Evolutionary conservation across 2,113 vertebrate species (phyloP).

Genomic region (Felis chaus): DNA sequence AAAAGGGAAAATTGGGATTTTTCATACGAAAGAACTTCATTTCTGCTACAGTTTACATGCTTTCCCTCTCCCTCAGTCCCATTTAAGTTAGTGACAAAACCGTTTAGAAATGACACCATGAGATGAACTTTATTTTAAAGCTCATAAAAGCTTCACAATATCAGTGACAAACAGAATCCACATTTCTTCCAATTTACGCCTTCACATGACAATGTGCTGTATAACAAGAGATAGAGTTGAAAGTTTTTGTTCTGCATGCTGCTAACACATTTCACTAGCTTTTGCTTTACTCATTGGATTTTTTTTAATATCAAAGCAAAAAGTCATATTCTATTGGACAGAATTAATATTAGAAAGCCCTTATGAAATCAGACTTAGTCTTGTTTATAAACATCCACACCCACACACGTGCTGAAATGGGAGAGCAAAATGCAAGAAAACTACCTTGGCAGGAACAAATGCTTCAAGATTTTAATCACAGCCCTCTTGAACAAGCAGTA

Average conservation of each 20-base stretch:
- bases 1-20: neutral
- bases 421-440: conserved; percentile 84
- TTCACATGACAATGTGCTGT: conserved; percentile 81
- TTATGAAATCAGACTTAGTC: conserved; percentile 66
- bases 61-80: neutral
- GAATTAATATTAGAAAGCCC: conserved; percentile 76
- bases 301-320: conserved; percentile 80
- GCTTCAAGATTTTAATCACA: conserved; percentile 75
- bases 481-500: conserved; percentile 81
- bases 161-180: conserved; percentile 80
- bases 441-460: conserved; percentile 87
- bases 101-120: conserved; percentile 74
- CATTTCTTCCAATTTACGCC: conserved; percentile 78
- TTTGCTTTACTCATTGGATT: conserved; percentile 67
- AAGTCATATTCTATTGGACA: conserved; percentile 66
- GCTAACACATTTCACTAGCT: conserved; percentile 84
- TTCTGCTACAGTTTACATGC: neutral
- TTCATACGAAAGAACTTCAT: neutral
- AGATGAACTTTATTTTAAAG: conserved; percentile 89
- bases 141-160: conserved; percentile 85
- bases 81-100: conserved; percentile 43
- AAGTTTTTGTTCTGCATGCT: conserved; percentile 84
- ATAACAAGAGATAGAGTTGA: conserved; percentile 77
- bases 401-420: conserved; percentile 79
- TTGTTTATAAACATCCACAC: conserved; percentile 70